Evolutionary conservation across 2,797 vertebrate species (phyloP).

Genomic region (Pelochelys cantorii): DNA sequence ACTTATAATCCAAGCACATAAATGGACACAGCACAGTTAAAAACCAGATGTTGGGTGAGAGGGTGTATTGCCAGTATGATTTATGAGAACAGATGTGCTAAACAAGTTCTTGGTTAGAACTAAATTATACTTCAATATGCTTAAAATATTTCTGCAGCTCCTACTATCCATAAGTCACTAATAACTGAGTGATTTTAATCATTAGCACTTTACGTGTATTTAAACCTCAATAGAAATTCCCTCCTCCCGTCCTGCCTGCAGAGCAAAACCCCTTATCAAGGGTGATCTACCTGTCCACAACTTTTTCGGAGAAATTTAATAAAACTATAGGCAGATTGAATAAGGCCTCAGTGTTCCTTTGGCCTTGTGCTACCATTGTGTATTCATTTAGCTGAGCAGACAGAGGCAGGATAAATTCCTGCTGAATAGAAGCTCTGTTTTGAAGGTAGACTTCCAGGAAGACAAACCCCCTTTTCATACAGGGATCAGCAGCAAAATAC

Average conservation of each 20-base stretch:
- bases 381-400: not conserved
- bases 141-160: not conserved
- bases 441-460: not conserved
- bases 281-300: not conserved
- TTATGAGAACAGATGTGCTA: not conserved
- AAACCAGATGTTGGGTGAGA: not conserved
- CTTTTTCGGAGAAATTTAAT: not conserved
- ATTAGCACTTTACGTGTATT: not conserved
- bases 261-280: not conserved
- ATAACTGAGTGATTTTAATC: not conserved
- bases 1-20: not conserved
- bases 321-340: not conserved
- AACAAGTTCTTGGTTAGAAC: not conserved
- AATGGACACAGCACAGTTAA: accelerated
- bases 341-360: constrained; percentile 13
- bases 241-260: not conserved
- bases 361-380: accelerated
- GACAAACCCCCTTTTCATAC: constrained; percentile 66
- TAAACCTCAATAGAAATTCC: not conserved
- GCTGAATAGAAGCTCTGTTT: constrained; percentile 65
- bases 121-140: not conserved
- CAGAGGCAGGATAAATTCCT: not conserved
- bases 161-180: not conserved
- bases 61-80: not conserved
- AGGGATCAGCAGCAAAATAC: not conserved